Evolutionary conservation across 2,888 invertebrate species (phyloP).

Genomic region (Drosophila dives): DNA sequence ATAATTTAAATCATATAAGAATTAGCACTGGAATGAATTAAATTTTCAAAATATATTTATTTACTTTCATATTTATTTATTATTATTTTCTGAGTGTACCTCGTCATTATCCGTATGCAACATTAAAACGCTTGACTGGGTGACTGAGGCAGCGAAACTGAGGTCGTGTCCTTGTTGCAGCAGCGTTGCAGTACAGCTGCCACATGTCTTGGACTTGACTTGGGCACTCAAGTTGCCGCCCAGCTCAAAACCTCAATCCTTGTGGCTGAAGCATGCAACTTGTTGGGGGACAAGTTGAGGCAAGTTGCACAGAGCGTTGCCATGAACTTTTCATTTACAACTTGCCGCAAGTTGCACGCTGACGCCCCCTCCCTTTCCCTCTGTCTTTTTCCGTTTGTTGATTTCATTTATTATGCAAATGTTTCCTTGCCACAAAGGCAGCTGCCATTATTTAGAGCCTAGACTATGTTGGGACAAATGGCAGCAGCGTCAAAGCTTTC

Average conservation of each 20-base stretch:
- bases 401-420: slow-evolving; percentile 79
- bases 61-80: neutral
- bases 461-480: slow-evolving; percentile 62
- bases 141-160: neutral
- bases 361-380: neutral
- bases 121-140: slow-evolving; percentile 7
- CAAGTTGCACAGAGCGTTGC: slow-evolving; percentile 22
- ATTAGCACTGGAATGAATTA: no score
- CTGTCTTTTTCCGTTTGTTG: slow-evolving; percentile 22
- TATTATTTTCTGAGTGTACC: neutral
- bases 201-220: slow-evolving; percentile 39
- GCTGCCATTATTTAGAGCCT: slow-evolving; percentile 40
- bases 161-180: slow-evolving; percentile 37
- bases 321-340: slow-evolving; percentile 75
- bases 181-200: slow-evolving; percentile 5
- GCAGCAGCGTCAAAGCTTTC: slow-evolving; percentile 70
- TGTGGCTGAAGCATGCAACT: neutral
- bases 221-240: slow-evolving; percentile 44
- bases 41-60: neutral
- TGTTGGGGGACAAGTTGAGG: slow-evolving; percentile 1
- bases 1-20: no score
- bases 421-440: slow-evolving; percentile 34
- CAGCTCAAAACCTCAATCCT: slow-evolving; percentile 4
- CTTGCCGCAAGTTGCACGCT: slow-evolving; percentile 45
- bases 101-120: slow-evolving; percentile 29